A percentile compares a stretch with the other conserved stretches of the same genome.
These are phyloP conservation scores for Cryptotis parvus DNA, from an alignment of 2,113 vertebrate species.

Conservation along the genomic window DNA sequence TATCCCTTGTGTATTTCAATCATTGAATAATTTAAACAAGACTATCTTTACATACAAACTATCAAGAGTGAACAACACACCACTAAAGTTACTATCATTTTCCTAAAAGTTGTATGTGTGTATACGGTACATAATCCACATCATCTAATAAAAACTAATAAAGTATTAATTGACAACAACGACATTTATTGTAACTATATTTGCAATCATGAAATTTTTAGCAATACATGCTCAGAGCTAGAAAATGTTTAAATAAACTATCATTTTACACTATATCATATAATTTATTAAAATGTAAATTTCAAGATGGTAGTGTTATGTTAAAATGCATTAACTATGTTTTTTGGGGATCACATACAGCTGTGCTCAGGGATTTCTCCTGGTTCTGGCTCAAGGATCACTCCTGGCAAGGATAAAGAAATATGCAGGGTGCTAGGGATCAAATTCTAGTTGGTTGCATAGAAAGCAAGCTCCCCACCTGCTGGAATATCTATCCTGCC, in stretches of 20 bases:
- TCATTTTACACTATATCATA: conserved; percentile 18
- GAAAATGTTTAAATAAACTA: not conserved
- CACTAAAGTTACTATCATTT: not conserved
- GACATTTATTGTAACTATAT: not conserved
- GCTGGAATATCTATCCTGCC: too few relatives aligned
- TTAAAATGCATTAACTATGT: not conserved
- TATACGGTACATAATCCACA: not conserved
- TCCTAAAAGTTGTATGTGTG: not conserved
- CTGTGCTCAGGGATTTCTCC: too few relatives aligned
- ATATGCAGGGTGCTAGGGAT: too few relatives aligned
- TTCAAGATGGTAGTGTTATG: not conserved
- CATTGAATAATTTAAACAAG: conserved; percentile 33
- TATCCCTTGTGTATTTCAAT: not conserved
- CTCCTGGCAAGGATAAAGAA: too few relatives aligned
- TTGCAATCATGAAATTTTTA: not conserved
- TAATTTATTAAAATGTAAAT: not conserved
- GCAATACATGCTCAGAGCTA: not conserved
- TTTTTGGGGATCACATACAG: too few relatives aligned
- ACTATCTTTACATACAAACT: not conserved
- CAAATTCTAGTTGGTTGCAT: too few relatives aligned
- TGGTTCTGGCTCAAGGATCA: too few relatives aligned
- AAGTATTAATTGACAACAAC: conserved; percentile 8
- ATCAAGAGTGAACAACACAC: not conserved
- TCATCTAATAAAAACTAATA: conserved; percentile 22
- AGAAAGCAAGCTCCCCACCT: too few relatives aligned